A percentile compares a stretch with the other conserved stretches of the same genome.
phyloP scores from a whole-genome alignment of 2,797 vertebrate species.

The Chiloscyllium punctatum region DNA sequence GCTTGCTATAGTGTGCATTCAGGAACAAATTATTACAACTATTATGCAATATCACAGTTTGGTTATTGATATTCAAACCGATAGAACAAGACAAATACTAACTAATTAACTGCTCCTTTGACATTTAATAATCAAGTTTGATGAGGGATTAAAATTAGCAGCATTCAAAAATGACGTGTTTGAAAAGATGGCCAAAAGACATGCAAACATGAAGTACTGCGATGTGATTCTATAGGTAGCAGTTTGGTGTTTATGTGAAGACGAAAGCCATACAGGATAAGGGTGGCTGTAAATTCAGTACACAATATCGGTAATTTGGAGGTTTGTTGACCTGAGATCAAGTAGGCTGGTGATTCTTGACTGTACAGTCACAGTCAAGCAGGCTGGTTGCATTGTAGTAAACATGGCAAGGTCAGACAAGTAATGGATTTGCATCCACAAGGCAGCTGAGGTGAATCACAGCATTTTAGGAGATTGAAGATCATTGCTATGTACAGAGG shows the following conservation, averaged over 20 bases:
- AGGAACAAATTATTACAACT: background rate
- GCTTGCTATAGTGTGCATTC: background rate
- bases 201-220: background rate
- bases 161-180: background rate
- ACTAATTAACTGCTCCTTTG: background rate
- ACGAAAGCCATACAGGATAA: background rate
- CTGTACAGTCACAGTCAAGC: background rate
- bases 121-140: background rate
- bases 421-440: background rate
- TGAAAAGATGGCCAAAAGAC: background rate
- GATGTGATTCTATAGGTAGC: background rate
- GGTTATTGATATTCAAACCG: background rate
- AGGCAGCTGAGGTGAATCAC: background rate
- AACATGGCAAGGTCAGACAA: slow-evolving; percentile 21
- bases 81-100: background rate
- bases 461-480: slow-evolving; percentile 18
- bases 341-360: background rate
- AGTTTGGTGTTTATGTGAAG: background rate
- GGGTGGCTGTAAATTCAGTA: background rate
- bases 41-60: background rate
- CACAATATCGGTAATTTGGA: background rate
- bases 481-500: background rate
- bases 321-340: background rate
- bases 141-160: background rate
- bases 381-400: background rate